Evolutionary conservation across 2,888 invertebrate species (phyloP).

Genomic region (Deroplatys truncata): DNA sequence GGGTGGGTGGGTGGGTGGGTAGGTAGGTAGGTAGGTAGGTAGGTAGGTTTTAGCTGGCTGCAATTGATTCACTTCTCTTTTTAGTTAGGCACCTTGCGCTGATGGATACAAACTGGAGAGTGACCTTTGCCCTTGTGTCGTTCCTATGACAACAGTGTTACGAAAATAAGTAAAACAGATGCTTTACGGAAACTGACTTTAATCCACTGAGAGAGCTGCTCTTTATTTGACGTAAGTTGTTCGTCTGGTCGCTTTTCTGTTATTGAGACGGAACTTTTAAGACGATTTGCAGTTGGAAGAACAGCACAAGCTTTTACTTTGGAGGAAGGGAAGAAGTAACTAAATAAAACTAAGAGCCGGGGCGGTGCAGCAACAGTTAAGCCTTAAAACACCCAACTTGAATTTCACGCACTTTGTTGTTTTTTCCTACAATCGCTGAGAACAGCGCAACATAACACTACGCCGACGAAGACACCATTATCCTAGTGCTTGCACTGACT

Average conservation of each 20-base stretch:
- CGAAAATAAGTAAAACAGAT: background rate
- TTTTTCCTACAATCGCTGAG: too few species aligned
- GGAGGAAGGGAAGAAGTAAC: background rate
- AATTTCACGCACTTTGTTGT: too few species aligned
- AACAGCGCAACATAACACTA: too few species aligned
- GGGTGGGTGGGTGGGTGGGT: too few species aligned
- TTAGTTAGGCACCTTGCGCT: too few species aligned
- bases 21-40: too few species aligned
- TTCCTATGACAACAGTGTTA: background rate
- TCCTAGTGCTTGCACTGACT: too few species aligned
- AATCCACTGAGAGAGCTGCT: background rate
- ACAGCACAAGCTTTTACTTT: background rate
- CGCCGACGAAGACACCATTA: too few species aligned
- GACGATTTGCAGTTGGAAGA: background rate
- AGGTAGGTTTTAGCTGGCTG: too few species aligned
- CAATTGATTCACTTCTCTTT: too few species aligned
- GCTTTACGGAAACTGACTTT: background rate
- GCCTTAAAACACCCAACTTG: background rate
- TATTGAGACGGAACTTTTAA: background rate
- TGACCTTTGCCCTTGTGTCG: background rate
- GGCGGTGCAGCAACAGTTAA: background rate
- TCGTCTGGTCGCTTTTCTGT: background rate
- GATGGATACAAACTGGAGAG: too few species aligned
- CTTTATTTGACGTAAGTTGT: background rate
- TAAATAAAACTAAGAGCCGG: background rate